Conservation (phyloP, 2,797 vertebrate species). For the Tadarida brasiliensis region DNA sequence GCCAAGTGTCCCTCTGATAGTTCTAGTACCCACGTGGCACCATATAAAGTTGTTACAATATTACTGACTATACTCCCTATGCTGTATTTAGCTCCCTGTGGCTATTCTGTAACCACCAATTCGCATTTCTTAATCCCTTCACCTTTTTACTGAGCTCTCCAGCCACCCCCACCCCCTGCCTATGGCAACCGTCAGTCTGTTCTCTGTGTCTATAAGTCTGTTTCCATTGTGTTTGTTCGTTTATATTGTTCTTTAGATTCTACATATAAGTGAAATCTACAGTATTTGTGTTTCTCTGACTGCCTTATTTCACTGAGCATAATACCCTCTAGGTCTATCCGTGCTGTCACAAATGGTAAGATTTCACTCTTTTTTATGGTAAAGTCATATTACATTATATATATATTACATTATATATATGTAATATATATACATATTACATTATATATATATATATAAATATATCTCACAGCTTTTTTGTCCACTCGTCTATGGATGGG, state of each 20-base stretch:
- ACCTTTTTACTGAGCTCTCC: background rate
- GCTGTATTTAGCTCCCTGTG: background rate
- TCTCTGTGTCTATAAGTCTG: background rate
- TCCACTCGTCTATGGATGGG: background rate
- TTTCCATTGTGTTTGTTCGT: background rate
- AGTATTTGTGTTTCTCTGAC: background rate
- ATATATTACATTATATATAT: too few relatives aligned
- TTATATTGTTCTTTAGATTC: background rate
- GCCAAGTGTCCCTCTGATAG: background rate
- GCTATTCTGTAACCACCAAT: background rate
- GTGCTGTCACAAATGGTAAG: background rate
- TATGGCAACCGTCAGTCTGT: background rate
- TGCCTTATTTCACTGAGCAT: background rate
- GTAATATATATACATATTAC: too few relatives aligned
- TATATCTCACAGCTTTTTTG: too few relatives aligned
- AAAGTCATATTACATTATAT: background rate
- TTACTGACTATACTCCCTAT: background rate
- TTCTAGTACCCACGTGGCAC: background rate
- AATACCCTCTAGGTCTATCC: background rate
- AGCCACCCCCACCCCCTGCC: background rate
- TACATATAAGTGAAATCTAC: background rate
- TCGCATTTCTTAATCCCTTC: background rate
- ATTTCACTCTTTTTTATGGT: background rate
- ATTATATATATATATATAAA: too few relatives aligned
- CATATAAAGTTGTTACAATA: background rate